phyloP scores from a whole-genome alignment of 2,888 invertebrate genomes.

The Tromatobia lineatoria region DNA sequence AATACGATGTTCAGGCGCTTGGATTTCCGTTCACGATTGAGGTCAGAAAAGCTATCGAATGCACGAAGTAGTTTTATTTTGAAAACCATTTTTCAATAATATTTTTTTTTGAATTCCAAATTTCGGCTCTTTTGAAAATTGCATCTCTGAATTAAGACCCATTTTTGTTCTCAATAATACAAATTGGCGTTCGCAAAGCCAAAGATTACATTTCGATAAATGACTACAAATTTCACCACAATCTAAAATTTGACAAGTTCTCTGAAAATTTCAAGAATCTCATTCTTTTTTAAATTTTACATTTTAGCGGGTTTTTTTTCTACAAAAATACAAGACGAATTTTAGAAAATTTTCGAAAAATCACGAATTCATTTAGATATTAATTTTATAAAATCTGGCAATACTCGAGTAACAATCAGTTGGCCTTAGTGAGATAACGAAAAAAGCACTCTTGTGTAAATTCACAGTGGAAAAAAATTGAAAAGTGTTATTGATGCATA shows the following conservation, averaged over 20 bases:
- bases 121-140: background rate
- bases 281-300: no score
- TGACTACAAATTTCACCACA: no score
- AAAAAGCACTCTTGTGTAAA: background rate
- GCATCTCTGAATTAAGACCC: background rate
- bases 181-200: no score
- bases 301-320: background rate
- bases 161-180: background rate
- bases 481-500: background rate
- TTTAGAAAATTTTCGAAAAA: no score
- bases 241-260: no score
- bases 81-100: no score
- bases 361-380: no score
- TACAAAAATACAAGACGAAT: no score
- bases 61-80: no score
- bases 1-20: slow-evolving; percentile 70
- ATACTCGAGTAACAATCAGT: background rate
- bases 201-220: no score
- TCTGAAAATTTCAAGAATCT: background rate
- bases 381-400: background rate
- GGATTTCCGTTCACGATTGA: slow-evolving; percentile 71
- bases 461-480: background rate
- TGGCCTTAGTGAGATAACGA: background rate
- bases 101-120: no score
- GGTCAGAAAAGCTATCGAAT: slow-evolving; percentile 67